phyloP scores from a whole-genome alignment of 2,797 vertebrate genomes.

The Pyrrhura leucotis region DNA sequence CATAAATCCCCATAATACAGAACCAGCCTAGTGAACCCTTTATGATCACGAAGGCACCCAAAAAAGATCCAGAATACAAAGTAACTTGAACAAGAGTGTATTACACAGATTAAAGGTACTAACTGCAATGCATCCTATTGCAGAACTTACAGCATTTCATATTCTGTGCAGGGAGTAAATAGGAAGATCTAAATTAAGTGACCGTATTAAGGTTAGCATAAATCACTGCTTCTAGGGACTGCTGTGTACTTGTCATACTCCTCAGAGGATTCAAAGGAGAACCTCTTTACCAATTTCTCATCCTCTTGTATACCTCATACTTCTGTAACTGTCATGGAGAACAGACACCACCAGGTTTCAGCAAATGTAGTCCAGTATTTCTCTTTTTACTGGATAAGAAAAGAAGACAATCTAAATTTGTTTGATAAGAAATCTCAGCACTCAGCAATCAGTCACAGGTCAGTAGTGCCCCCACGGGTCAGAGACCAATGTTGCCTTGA shows the following conservation, averaged over 20 bases:
- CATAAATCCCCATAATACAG: neutral
- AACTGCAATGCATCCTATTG: neutral
- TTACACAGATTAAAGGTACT: neutral
- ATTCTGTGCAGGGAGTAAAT: neutral
- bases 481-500: neutral
- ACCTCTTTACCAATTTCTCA: neutral
- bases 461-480: fast-evolving
- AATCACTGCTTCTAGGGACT: neutral
- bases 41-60: neutral
- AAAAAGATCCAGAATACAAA: neutral
- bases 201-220: neutral
- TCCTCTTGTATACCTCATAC: neutral
- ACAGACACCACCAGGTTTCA: neutral
- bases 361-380: neutral
- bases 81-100: neutral
- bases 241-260: neutral
- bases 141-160: neutral
- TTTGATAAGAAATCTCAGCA: neutral
- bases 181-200: neutral
- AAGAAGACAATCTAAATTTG: neutral
- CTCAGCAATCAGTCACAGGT: neutral
- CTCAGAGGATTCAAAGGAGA: neutral
- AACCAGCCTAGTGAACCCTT: neutral
- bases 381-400: neutral
- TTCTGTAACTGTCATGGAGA: neutral